phyloP scores from a whole-genome alignment of 2,797 vertebrate genomes.

The Emys orbicularis region DNA sequence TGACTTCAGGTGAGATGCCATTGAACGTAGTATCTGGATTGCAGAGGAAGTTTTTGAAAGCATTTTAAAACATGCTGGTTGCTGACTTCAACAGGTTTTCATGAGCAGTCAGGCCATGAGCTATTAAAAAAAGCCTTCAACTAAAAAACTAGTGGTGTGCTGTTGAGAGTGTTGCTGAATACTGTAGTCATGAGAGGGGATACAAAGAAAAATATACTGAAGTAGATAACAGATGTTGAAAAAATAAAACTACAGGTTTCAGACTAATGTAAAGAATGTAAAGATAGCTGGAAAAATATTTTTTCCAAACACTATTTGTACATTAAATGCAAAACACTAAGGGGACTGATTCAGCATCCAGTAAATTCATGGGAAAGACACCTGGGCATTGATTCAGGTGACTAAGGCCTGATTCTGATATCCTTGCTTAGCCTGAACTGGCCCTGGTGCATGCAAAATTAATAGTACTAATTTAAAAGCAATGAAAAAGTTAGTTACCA shows the following conservation, averaged over 20 bases:
- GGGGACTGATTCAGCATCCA: not conserved
- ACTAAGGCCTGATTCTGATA: not conserved
- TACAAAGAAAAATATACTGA: conserved; percentile 9
- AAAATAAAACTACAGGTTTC: not conserved
- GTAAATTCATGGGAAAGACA: not conserved
- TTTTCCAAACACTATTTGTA: not conserved
- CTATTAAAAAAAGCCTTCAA: not conserved
- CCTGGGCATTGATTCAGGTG: not conserved
- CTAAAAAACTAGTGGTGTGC: not conserved
- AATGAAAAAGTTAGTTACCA: not conserved
- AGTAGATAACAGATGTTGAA: conserved; percentile 17
- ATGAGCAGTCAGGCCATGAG: not conserved
- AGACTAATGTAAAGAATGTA: not conserved
- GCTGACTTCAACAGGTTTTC: conserved; percentile 19
- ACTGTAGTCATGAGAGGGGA: not conserved
- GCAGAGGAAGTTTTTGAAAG: not conserved
- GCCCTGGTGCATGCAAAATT: accelerated
- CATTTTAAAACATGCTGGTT: not conserved
- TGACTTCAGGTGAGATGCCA: not conserved
- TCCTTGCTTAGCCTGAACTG: not conserved
- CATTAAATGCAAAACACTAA: conserved; percentile 40
- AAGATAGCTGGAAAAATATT: conserved; percentile 10
- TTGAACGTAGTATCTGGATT: not conserved
- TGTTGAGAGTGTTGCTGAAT: not conserved
- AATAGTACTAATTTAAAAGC: not conserved